Conservation (phyloP, 2,888 invertebrate species). For the Priocnemis perturbator region DNA sequence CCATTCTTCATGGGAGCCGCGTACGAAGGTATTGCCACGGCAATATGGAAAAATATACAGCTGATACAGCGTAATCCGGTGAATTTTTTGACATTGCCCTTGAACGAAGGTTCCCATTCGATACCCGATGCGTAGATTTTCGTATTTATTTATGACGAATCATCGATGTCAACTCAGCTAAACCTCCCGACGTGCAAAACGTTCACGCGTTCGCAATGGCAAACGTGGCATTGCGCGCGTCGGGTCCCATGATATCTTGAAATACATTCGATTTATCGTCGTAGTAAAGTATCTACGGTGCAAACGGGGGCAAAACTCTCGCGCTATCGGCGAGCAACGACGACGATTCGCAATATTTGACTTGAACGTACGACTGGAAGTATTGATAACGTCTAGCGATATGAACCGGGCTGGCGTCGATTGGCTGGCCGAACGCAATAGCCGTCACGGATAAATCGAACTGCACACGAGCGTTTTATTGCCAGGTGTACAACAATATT, state of each 20-base stretch:
- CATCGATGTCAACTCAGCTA: no score
- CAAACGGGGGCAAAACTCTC: constrained; percentile 14
- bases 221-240: no score
- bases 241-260: constrained; percentile 2
- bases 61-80: background rate
- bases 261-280: constrained; percentile 34
- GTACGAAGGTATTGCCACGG: background rate
- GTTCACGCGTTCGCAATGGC: background rate
- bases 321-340: constrained; percentile 35
- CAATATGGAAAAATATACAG: background rate
- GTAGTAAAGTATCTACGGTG: constrained; percentile 18
- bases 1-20: no score
- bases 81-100: background rate
- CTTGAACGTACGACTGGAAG: constrained; percentile 45
- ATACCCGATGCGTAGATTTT: background rate
- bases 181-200: background rate
- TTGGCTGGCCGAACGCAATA: constrained; percentile 42
- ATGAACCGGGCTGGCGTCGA: constrained; percentile 32
- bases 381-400: constrained; percentile 46
- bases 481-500: constrained; percentile 39
- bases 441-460: constrained; percentile 57
- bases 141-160: background rate
- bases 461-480: constrained; percentile 50
- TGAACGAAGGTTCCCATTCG: no score
- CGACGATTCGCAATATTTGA: constrained; percentile 54